Percentiles rank a stretch among this genome's conserved stretches.
phyloP scores from a whole-genome alignment of 2,797 vertebrate species.

The Octomys mimax region DNA sequence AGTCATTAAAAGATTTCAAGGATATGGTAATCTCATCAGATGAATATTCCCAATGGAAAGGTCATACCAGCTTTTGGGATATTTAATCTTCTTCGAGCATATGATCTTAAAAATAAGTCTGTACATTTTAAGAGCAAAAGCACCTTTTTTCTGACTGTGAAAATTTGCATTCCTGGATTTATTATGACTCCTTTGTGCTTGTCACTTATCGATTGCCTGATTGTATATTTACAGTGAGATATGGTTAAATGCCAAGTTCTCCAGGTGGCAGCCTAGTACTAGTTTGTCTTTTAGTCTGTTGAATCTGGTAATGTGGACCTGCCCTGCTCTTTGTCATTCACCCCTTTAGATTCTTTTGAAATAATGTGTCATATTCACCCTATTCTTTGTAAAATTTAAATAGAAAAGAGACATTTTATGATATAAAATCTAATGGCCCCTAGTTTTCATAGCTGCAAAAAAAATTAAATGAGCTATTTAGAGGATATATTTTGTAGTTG shows the following conservation, averaged over 20 bases:
- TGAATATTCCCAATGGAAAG: background rate
- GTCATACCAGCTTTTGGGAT: background rate
- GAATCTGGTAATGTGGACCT: background rate
- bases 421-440: background rate
- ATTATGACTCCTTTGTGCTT: background rate
- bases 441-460: slow-evolving; percentile 3
- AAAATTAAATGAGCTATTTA: background rate
- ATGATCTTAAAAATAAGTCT: background rate
- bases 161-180: background rate
- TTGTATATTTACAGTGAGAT: background rate
- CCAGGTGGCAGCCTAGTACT: background rate
- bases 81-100: background rate
- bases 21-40: background rate
- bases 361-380: background rate
- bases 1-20: background rate
- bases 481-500: background rate
- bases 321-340: background rate
- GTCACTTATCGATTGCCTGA: background rate
- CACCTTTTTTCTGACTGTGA: background rate
- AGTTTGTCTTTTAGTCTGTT: background rate
- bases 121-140: background rate
- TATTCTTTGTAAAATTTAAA: background rate
- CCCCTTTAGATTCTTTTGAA: background rate
- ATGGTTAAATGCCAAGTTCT: too few relatives aligned
- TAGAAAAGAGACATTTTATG: background rate